Conservation (phyloP, 2,113 vertebrate genomes). For the Eidolon helvum region DNA sequence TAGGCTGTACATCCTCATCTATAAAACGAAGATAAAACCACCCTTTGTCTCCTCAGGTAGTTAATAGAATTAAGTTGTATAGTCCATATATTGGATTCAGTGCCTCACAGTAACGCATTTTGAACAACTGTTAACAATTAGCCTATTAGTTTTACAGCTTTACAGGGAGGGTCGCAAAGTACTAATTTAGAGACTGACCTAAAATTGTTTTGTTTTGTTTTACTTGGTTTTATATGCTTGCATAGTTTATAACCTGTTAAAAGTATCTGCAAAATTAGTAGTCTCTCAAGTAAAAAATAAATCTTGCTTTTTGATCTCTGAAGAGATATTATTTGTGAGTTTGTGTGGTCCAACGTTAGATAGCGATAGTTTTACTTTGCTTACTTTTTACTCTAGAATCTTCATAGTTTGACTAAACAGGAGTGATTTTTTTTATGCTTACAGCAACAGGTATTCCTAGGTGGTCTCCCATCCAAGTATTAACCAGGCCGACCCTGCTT, state of each 20-base stretch:
- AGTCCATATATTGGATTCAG: background rate
- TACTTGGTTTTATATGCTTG: background rate
- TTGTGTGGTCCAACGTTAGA: background rate
- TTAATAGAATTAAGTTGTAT: background rate
- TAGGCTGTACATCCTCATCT: background rate
- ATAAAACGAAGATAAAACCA: background rate
- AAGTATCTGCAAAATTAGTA: conserved; percentile 15
- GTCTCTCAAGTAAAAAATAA: background rate
- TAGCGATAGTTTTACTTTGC: background rate
- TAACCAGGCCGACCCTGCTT: too few species aligned
- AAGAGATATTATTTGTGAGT: background rate
- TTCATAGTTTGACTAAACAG: background rate
- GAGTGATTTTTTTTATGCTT: background rate
- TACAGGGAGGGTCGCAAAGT: background rate
- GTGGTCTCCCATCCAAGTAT: too few species aligned
- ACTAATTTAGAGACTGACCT: background rate
- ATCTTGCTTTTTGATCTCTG: background rate
- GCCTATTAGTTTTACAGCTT: background rate
- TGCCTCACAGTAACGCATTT: background rate
- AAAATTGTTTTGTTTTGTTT: background rate
- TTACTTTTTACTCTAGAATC: background rate
- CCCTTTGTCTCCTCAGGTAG: background rate
- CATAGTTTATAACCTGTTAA: background rate
- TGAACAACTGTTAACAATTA: background rate
- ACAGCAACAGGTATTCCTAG: too few species aligned